Conservation (phyloP, 2,113 vertebrate species). For the Xiphophorus couchianus region DNA sequence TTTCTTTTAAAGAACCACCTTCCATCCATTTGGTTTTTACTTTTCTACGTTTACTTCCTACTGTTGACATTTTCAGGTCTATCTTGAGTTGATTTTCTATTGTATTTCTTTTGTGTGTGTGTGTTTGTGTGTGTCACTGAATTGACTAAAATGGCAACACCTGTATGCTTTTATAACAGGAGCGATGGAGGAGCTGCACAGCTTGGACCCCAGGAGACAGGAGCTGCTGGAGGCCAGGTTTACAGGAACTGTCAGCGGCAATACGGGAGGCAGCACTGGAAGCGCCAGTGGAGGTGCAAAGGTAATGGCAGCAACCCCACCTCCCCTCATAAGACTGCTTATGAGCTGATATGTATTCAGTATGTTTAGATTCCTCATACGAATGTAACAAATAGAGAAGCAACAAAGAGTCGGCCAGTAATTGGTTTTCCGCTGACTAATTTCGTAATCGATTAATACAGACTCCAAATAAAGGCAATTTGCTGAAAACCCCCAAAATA, state of each 20-base stretch:
- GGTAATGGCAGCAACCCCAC: constrained; percentile 72
- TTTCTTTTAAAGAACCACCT: neutral
- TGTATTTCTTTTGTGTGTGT: neutral
- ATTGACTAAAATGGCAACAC: constrained; percentile 2
- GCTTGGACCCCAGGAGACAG: constrained; percentile 97
- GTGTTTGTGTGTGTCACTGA: neutral
- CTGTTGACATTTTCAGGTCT: neutral
- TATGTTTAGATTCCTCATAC: neutral
- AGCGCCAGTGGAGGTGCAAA: constrained; percentile 96
- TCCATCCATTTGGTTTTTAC: neutral
- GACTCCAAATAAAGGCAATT: too few species aligned
- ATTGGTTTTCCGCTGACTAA: too few species aligned
- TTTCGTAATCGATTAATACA: too few species aligned
- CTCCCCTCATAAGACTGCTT: neutral
- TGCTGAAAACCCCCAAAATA: too few species aligned
- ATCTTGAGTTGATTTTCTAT: neutral
- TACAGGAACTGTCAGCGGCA: constrained; percentile 95
- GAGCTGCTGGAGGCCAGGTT: constrained; percentile 98
- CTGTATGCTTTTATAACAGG: constrained; percentile 64
- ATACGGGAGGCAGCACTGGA: constrained; percentile 93
- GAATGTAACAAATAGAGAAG: neutral
- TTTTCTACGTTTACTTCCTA: neutral
- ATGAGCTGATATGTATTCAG: neutral
- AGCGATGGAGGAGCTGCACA: constrained; percentile 99
- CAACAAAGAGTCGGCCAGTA: neutral